phyloP scores from a whole-genome alignment of 2,888 invertebrate species.

The Lagria hirta region DNA sequence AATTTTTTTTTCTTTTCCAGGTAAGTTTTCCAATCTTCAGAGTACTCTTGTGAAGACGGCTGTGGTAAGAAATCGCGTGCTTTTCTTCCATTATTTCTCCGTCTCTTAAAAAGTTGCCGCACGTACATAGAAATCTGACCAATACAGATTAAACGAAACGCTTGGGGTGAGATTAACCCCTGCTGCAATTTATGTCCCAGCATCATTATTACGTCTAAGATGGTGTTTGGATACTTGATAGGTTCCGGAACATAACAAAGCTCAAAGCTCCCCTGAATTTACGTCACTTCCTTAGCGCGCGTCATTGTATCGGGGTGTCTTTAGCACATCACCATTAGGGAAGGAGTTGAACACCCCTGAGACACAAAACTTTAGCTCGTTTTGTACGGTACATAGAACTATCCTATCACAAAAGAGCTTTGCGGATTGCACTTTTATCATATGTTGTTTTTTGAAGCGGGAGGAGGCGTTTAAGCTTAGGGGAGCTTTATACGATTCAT shows the following conservation, averaged over 20 bases:
- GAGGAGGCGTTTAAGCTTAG: too few relatives aligned
- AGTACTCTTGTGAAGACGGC: too few relatives aligned
- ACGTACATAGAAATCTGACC: too few relatives aligned
- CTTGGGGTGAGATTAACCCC: too few relatives aligned
- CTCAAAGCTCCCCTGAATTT: constrained; percentile 14
- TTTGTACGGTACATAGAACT: constrained; percentile 18
- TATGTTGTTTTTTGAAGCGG: constrained; percentile 21
- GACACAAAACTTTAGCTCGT: constrained; percentile 14
- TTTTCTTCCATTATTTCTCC: too few relatives aligned
- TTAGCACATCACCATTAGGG: constrained; percentile 20
- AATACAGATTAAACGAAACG: too few relatives aligned
- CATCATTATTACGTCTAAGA: too few relatives aligned
- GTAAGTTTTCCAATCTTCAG: too few relatives aligned
- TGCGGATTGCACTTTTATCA: constrained; percentile 21
- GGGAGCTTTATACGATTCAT: constrained; percentile 29
- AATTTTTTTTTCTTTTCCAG: too few relatives aligned
- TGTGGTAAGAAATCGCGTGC: too few relatives aligned
- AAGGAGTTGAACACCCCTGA: constrained; percentile 10
- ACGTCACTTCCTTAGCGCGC: constrained; percentile 18
- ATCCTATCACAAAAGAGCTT: constrained; percentile 11
- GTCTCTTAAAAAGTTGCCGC: too few relatives aligned
- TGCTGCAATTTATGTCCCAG: too few relatives aligned
- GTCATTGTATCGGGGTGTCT: constrained; percentile 17
- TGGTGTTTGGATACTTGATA: constrained; percentile 18
- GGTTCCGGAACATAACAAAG: constrained; percentile 16